phyloP scores from a whole-genome alignment of 2,113 vertebrate species.

The Ploceus nigricollis region DNA sequence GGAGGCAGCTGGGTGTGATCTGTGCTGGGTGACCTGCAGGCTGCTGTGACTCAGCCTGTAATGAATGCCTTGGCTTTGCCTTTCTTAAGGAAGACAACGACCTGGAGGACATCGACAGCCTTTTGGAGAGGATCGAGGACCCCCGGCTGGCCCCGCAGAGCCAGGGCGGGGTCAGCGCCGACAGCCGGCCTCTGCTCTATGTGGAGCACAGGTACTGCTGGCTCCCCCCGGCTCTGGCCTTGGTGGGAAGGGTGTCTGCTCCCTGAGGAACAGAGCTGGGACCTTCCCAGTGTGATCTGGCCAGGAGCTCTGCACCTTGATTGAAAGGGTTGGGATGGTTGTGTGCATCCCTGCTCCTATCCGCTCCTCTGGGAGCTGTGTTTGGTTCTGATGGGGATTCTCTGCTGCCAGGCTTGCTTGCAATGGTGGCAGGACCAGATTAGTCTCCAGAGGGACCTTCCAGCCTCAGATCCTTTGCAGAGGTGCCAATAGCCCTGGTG shows the following conservation, averaged over 20 bases:
- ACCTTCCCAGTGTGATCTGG: neutral
- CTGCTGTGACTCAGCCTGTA: neutral
- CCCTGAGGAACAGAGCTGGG: rapidly evolving
- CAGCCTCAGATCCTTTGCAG: neutral
- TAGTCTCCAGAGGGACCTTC: neutral
- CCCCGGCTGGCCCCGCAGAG: constrained; percentile 69
- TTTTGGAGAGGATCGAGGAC: constrained; percentile 84
- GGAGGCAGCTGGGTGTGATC: neutral
- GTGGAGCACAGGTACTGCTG: constrained; percentile 88
- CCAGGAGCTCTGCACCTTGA: neutral
- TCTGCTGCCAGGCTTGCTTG: neutral
- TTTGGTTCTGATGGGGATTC: neutral
- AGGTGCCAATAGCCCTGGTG: neutral
- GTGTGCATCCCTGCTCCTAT: neutral
- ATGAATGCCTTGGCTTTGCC: neutral
- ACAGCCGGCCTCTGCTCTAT: constrained; percentile 80
- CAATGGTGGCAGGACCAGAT: neutral
- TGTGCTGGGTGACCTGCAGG: neutral
- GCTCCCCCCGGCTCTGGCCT: neutral
- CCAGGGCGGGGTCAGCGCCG: constrained; percentile 53
- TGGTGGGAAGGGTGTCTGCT: rapidly evolving
- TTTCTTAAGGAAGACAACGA: constrained; percentile 63
- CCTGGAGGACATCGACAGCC: constrained; percentile 83
- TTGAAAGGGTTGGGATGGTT: neutral
- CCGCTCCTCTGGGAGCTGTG: neutral